Conservation (phyloP, 37 sponge, comb jelly and placozoan species). For the Cladorhizidae sp. region DNA sequence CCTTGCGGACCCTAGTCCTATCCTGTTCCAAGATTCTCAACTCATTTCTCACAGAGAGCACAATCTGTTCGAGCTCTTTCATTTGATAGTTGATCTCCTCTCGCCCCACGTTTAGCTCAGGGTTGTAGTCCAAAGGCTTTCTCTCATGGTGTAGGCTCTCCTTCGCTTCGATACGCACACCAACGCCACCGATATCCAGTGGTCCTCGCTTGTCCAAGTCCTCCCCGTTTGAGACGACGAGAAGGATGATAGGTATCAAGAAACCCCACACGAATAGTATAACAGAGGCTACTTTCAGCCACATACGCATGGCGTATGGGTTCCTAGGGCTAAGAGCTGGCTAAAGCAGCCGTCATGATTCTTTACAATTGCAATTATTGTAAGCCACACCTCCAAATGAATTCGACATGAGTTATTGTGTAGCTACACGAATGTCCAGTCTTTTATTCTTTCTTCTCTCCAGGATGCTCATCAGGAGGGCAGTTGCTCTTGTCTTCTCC, state of each 20-base stretch:
- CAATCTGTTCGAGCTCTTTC: constrained; percentile 49
- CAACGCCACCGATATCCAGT: background rate
- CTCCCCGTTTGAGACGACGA: background rate
- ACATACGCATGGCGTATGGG: background rate
- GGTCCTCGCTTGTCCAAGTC: background rate
- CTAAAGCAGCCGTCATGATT: background rate
- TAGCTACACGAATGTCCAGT: background rate
- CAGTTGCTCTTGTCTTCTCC: background rate
- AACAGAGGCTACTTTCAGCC: background rate
- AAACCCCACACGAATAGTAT: constrained; percentile 16
- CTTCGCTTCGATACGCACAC: background rate
- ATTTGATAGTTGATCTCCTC: constrained; percentile 23
- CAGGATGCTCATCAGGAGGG: background rate
- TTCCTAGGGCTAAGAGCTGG: background rate
- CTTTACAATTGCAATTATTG: background rate
- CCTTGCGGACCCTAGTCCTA: constrained; percentile 29
- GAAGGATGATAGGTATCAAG: background rate
- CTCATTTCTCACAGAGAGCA: constrained; percentile 71
- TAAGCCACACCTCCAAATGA: background rate
- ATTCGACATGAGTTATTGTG: background rate
- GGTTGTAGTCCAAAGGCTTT: constrained; percentile 24
- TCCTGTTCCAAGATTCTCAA: constrained; percentile 62
- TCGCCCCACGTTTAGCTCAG: background rate
- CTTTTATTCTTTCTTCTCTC: background rate
- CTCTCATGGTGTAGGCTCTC: background rate